Conservation (phyloP, 2,888 invertebrate species). For the Heteromyza rotundicornis region DNA sequence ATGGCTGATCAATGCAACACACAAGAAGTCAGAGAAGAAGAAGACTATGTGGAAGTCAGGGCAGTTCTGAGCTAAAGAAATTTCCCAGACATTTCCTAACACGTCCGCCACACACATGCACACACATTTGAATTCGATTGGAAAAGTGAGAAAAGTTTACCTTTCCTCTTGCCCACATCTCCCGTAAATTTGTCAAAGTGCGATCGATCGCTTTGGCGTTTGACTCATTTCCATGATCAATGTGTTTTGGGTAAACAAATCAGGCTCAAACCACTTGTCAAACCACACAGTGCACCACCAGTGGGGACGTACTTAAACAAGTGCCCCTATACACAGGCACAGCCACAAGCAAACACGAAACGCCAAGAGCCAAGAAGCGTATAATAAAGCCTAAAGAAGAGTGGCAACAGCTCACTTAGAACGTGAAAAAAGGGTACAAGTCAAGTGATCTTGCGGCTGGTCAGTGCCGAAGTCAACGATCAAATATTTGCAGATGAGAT, state of each 20-base stretch:
- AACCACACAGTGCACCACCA: slow-evolving; percentile 16
- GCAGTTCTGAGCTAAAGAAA: neutral
- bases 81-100: no score
- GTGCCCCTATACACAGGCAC: no score
- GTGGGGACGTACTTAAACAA: slow-evolving; percentile 11
- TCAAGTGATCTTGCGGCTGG: slow-evolving; percentile 51
- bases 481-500: slow-evolving; percentile 51
- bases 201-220: slow-evolving; percentile 32
- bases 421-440: slow-evolving; percentile 30
- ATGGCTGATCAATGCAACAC: neutral
- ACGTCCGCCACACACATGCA: neutral
- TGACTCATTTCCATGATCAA: slow-evolving; percentile 37
- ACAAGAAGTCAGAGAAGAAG: neutral
- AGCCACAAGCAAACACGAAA: neutral
- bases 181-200: no score
- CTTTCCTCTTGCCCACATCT: no score
- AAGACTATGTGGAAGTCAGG: neutral
- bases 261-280: slow-evolving; percentile 53
- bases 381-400: neutral
- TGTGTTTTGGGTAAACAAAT: slow-evolving; percentile 46
- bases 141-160: no score
- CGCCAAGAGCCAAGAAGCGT: neutral
- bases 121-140: neutral
- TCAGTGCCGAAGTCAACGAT: slow-evolving; percentile 40
- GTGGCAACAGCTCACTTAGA: neutral